Evolutionary conservation across 1,140 invertebrate species (phyloP), one percentile per base, ranked within the genome.

Genomic region (Leptinotarsa defecta): DNA sequence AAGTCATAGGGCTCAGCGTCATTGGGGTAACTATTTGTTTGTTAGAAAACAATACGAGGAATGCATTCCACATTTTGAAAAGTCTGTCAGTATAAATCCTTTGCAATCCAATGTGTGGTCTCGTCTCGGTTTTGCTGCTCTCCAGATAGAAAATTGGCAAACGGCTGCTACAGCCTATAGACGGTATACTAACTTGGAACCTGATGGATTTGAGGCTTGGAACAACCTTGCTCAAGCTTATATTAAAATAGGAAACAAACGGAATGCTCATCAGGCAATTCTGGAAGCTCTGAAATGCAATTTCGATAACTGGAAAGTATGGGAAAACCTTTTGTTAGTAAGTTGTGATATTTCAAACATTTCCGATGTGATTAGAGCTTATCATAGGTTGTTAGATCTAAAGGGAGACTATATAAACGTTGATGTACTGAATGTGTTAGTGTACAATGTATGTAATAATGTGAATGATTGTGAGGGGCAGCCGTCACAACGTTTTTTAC

Each of bases 191-290:
- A 90, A 90, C 74, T 86, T 99, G 24, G 96, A 99, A 81, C 91
- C 92, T 61, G 93, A 95, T 87, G 93, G 93, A 77, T 98, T 96
- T 85, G 96, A 99, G 87, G 96, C 95, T 0, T 99, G 98, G 98
- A 99, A 98, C 86, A 99, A 99, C 87, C 87, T 99, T 68, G 94
- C 96, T 13, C 96, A 97, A 84, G 95, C 94, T 4, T 96, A 98
- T 80, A 92, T 97, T 8, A 94, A 95, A 81, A 86, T 94, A 69
- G 92, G 94, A 1, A 92, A 99, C 79, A 98, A 98, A 87, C 82
- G 88, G 13, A 89, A 94, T 77, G 97, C 96, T 0, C 95, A 94
- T 86, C 90, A 90, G 70, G 91, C 94, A 20, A 84, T 98, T 1
- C 91, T 94, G 79, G 97, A 99, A 86, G 94, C 98, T 1, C 84